Evolutionary conservation across 2,888 invertebrate genomes (phyloP), one percentile per base, ranked within the genome.

Genomic region (Lepidochitona cinerea): DNA sequence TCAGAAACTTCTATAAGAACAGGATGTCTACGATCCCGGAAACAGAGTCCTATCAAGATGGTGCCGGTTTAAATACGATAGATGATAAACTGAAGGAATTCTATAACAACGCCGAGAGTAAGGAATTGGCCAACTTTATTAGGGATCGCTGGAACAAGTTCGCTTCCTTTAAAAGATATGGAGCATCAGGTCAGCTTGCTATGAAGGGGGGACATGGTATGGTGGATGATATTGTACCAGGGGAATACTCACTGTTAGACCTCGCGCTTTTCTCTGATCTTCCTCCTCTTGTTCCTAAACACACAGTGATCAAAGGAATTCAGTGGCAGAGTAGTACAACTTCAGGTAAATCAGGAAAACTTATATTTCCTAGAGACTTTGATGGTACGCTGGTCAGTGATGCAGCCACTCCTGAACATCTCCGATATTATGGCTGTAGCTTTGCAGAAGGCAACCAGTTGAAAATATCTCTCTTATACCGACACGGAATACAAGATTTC

Each of bases 401-500:
- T 7, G 65, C 78, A 35, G 81, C 79, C 18, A 79, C 81, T 14
- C 75, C 68, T 32, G 80, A 81, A 65, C 73, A 73, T 35, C 64
- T 81, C 37, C 41, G 75, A 9, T 81, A 79, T 68, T 81, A 81
- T 41, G 79, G 72, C 5, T 73, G 75, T 26, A 71, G 73, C 36
- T 75, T 81, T 70, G 81, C 81, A n/a, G 77, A 78, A 18, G 69
- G 65, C 9, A 71, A 76, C 18, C 75, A 77, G 72, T 64, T 70
- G n/a, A 72, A 75, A 59, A 70, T 80, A 12, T 79, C 78, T 5
- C 70, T 79, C 35, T 64, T 76, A 9, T 79, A 79, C 66, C 72
- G 75, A 33, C 78, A 81, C 59, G 79, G 77, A 36, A 78, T 81
- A 35, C 78, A 80, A 66, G 80, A 81, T 70, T 81, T 81, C 67